Base-by-base conservation (phyloP, 2,113 vertebrate genomes). In the Thamnaconus septentrionalis region DNA sequence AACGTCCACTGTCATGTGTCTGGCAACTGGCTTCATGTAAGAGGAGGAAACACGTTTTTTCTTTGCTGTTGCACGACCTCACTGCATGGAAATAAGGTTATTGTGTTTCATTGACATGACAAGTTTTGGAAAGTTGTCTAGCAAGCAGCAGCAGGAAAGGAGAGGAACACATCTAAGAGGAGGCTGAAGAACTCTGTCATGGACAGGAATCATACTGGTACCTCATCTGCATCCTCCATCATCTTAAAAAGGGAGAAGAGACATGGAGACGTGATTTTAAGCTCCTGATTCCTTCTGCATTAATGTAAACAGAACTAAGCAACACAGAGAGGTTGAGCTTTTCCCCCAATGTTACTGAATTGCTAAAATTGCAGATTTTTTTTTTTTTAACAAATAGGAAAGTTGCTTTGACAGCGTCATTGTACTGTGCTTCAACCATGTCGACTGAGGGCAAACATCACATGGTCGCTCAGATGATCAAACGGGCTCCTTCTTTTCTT, bases 221-320 rank as follows among this genome's bases (percentile, higher is more conserved):
- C 90, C 91, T 91, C 66, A 78, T 91, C 86, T 59, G 81, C 75
- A 87, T 93, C 90, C 66, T 93, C 89, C 81, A 82, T 89, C 84
- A 89, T 92, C 92, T 93, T 91, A 60, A 86, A 80, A 85, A 47
- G 48, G 87, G 61, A 77, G 41, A 75, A 41, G 73, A 31, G 4
- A 76, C 55, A 54, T 73, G 47, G 61, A n/a, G 48, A 47, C 18
- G 8, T n/a, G 0, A 11, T 56, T 47, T 41, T 11, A 39, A 11
- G 3, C 0, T 64, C 4, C 4, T 43, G 42, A 61, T 66, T 5
- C 8, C 39, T 11, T 42, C 6, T 5, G 7, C 18, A 52, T n/a
- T 12, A 12, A n/a, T 31, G 18, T 31, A 31, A 31, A 31, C 18
- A 31, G 18, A 2, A 31, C 18, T 31, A 31, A 31, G 18, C 18